Conservation (phyloP, 2,888 invertebrate genomes). For the Eristalis pertinax region DNA sequence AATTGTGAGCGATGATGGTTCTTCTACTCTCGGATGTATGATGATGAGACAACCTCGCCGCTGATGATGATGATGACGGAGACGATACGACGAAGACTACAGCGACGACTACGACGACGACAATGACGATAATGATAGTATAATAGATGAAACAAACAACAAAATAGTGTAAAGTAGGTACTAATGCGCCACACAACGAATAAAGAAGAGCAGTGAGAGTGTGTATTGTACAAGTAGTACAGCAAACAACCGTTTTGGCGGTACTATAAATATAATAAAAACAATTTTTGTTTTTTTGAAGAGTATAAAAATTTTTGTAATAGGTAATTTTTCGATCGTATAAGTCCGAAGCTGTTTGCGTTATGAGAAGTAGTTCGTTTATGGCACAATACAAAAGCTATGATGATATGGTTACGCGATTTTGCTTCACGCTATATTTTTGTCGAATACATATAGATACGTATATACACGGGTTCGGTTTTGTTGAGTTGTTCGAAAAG, state of each 20-base stretch:
- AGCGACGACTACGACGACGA: slow-evolving; percentile 67
- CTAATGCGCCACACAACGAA: slow-evolving; percentile 69
- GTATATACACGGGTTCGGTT: slow-evolving; percentile 57
- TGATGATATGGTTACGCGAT: slow-evolving; percentile 77
- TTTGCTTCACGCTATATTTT: slow-evolving; percentile 73
- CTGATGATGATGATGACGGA: slow-evolving; percentile 46
- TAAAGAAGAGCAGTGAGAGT: slow-evolving; percentile 51
- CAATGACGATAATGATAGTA: slow-evolving; percentile 63
- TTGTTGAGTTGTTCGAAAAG: slow-evolving; percentile 63
- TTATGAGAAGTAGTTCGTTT: slow-evolving; percentile 82
- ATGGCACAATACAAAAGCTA: slow-evolving; percentile 82
- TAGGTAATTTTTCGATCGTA: slow-evolving; percentile 79
- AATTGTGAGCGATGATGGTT: slow-evolving; percentile 34
- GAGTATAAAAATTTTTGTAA: slow-evolving; percentile 82
- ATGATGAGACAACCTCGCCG: slow-evolving; percentile 43
- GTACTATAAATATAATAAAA: slow-evolving; percentile 82
- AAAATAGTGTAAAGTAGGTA: slow-evolving; percentile 69
- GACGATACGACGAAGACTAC: slow-evolving; percentile 45
- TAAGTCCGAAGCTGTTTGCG: slow-evolving; percentile 81
- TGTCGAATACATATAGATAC: slow-evolving; percentile 64
- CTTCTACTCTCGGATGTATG: slow-evolving; percentile 33
- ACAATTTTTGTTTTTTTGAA: slow-evolving; percentile 79
- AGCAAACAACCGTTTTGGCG: slow-evolving; percentile 71
- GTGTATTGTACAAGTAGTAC: slow-evolving; percentile 60
- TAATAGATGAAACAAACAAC: slow-evolving; percentile 66